Percentiles rank a stretch among this genome's conserved stretches.
These are phyloP conservation scores for Pseudolaguvia tuberculata DNA, from an alignment of 2,113 vertebrate genomes.

Conservation along the genomic window DNA sequence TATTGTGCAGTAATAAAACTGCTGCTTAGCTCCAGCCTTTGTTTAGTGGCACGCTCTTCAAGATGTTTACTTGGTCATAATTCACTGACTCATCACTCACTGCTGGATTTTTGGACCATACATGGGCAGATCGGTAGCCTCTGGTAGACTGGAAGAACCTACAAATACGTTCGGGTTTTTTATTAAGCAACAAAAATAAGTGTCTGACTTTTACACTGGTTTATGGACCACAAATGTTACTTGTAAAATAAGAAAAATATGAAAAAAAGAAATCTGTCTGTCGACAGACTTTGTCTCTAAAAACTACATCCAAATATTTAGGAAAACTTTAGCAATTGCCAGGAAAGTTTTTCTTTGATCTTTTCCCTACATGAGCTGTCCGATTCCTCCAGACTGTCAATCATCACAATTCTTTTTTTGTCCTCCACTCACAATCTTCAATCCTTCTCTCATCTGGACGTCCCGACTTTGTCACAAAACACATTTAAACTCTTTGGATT, in stretches of 20 bases:
- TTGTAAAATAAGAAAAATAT: background rate
- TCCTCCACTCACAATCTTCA: background rate
- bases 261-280: background rate
- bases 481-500: background rate
- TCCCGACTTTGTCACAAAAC: background rate
- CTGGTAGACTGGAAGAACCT: no score
- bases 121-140: no score
- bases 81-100: slow-evolving; percentile 49
- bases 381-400: background rate
- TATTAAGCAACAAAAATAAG: no score
- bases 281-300: background rate
- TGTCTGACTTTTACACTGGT: no score
- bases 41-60: slow-evolving; percentile 54
- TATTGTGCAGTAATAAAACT: slow-evolving; percentile 50
- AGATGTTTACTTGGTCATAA: slow-evolving; percentile 46
- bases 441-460: background rate
- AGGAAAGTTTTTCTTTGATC: slow-evolving; percentile 3
- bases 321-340: slow-evolving; percentile 10
- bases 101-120: slow-evolving; percentile 9
- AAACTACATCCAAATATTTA: slow-evolving; percentile 8
- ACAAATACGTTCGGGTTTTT: no score
- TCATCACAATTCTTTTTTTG: background rate
- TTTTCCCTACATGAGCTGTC: background rate
- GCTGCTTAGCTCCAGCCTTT: slow-evolving; percentile 51
- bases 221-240: background rate